A percentile compares a stretch with the other conserved stretches of the same genome.
Conservation (phyloP, 2,888 invertebrate genomes). For the Loripinus fragilis region DNA sequence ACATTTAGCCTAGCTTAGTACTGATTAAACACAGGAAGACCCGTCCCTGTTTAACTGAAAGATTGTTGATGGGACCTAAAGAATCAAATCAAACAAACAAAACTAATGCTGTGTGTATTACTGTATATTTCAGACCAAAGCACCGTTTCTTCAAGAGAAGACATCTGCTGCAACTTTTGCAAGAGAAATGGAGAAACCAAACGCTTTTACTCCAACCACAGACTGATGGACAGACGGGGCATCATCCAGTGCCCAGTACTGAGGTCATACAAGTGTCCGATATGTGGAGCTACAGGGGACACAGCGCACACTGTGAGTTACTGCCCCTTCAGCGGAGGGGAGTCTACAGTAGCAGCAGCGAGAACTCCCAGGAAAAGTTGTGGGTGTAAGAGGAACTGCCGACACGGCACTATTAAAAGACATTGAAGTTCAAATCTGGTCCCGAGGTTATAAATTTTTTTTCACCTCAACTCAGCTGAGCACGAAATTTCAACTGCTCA, state of each 20-base stretch:
- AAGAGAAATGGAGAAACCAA: conserved; percentile 90
- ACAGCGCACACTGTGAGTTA: conserved; percentile 90
- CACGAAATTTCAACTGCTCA: no score
- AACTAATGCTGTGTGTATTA: neutral
- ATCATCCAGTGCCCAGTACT: conserved; percentile 89
- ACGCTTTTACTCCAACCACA: conserved; percentile 87
- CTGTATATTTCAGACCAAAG: neutral
- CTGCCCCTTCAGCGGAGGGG: conserved; percentile 84
- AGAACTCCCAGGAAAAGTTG: conserved; percentile 49
- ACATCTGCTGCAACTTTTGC: conserved; percentile 85
- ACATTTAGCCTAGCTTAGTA: no score
- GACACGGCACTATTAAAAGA: conserved; percentile 25
- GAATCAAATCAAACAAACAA: no score
- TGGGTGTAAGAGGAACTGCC: conserved; percentile 42
- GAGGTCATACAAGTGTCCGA: conserved; percentile 88
- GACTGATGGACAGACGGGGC: conserved; percentile 86
- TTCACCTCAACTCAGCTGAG: no score
- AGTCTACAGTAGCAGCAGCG: conserved; percentile 24
- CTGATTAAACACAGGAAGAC: no score
- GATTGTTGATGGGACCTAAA: no score
- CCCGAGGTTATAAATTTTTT: no score
- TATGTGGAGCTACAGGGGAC: conserved; percentile 89
- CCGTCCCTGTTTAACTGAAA: no score
- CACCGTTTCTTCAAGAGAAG: neutral
- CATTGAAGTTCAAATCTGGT: no score